Percentiles rank a stretch among this genome's conserved stretches.
Evolutionary conservation across 2,113 vertebrate species (phyloP).

Genomic region (Chinchilla lanigera): DNA sequence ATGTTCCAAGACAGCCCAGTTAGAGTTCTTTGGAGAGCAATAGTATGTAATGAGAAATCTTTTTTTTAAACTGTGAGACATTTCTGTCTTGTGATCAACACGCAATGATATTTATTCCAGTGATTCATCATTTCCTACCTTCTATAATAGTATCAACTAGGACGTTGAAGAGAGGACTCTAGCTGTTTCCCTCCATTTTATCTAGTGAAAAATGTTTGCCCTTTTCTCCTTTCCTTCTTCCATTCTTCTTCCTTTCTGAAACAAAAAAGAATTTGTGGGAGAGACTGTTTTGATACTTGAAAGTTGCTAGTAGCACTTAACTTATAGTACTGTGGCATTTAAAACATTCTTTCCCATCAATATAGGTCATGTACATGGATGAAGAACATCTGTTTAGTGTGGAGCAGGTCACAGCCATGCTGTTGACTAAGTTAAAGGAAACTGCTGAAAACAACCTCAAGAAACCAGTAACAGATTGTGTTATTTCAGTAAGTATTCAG

Average conservation of each 20-base stretch:
- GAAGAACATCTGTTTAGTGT: slow-evolving; percentile 89
- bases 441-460: slow-evolving; percentile 90
- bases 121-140: slow-evolving; percentile 35
- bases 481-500: slow-evolving; percentile 90
- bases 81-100: slow-evolving; percentile 13
- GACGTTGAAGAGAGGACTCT: not conserved
- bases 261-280: not conserved
- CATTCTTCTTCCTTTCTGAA: not conserved
- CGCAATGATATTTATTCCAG: slow-evolving; percentile 11
- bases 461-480: slow-evolving; percentile 91
- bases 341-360: slow-evolving; percentile 31
- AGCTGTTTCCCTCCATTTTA: not conserved
- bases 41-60: slow-evolving; percentile 6
- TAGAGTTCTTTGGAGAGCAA: not conserved
- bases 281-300: not conserved
- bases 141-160: not conserved
- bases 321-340: not conserved
- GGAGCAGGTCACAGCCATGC: slow-evolving; percentile 91
- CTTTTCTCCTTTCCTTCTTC: not conserved
- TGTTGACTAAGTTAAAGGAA: slow-evolving; percentile 91
- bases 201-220: not conserved
- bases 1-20: not conserved
- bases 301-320: not conserved
- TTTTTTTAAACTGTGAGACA: slow-evolving; percentile 26
- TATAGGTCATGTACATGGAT: slow-evolving; percentile 91